Base-by-base conservation (phyloP, 2,888 invertebrate species). In the Drosophila cognata region DNA sequence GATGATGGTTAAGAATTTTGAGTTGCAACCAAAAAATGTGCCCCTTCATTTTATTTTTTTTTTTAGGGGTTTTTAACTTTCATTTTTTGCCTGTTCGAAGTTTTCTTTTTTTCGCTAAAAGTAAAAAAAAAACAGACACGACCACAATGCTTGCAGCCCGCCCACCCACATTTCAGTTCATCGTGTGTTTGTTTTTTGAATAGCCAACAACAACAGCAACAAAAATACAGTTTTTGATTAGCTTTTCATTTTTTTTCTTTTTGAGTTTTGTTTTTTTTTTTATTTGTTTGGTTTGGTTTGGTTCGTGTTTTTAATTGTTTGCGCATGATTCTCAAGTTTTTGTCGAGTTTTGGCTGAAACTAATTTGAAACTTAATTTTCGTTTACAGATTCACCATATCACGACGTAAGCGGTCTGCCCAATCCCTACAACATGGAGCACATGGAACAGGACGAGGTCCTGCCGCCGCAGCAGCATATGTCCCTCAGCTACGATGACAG, bases 401-500 rank as follows among this genome's bases (percentile, higher is more conserved):
- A 97, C 93, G 98, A 98, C 94, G 98, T 98, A 91, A 98, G 97
- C 94, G 98, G 98, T 79, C 94, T 98, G 91, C 97, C 97, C 59
- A 97, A 97, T 94, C 96, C 97, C 55, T 98, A 97, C 94, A 95
- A 97, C 94, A 95, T 96, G 95, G 97, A 96, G 91, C 95, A 95
- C 91, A 94, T 96, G 94, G 97, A 97, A 89, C 96, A 96, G 91
- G 97, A 97, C 93, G 93, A 93, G 89, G 90, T 92, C 83, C 91
- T 93, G 89, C 92, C 92, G 78, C 97, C 97, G 38, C 96, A 97
- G 70, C 96, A 96, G 91, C 97, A 97, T 93, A 95, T 97, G 93
- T 97, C 97, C 71, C 95, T 98, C 87, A 97, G 97, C 92, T 98
- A 98, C 94, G 98, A 98, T 94, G 98, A 98, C 94, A 97, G 97